These are phyloP conservation scores for Conus betulinus DNA, from an alignment of 1,140 invertebrate genomes.

Conservation along the genomic window DNA sequence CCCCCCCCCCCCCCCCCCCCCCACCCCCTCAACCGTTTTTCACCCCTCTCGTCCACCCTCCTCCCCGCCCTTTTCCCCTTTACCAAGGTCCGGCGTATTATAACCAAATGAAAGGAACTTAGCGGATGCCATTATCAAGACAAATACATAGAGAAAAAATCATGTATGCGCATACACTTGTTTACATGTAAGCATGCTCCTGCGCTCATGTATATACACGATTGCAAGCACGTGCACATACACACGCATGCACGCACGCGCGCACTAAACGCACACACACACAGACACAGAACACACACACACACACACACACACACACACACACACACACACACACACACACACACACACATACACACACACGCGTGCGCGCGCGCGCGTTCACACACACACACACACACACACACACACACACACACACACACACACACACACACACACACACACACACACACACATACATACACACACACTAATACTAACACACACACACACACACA, in stretches of 20 bases:
- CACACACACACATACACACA: not conserved
- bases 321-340: not conserved
- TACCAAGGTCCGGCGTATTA: too few species aligned
- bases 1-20: too few species aligned
- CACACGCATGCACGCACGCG: not conserved
- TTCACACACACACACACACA: not conserved
- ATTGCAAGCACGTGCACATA: not conserved
- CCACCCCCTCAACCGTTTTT: too few species aligned
- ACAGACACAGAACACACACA: too few species aligned
- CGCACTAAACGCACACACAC: not conserved
- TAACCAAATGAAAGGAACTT: too few species aligned
- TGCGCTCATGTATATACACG: not conserved
- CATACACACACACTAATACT: not conserved
- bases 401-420: not conserved
- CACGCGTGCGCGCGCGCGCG: too few species aligned
- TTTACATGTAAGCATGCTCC: not conserved
- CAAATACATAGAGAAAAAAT: not conserved
- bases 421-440: not conserved
- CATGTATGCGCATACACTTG: not conserved
- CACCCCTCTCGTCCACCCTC: too few species aligned
- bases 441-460: not conserved
- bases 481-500: not conserved
- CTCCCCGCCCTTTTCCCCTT: too few species aligned
- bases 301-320: too few species aligned
- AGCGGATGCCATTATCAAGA: not conserved